These are phyloP conservation scores for Pachymerium ferrugineum DNA, from an alignment of 2,888 invertebrate genomes.

Conservation along the genomic window DNA sequence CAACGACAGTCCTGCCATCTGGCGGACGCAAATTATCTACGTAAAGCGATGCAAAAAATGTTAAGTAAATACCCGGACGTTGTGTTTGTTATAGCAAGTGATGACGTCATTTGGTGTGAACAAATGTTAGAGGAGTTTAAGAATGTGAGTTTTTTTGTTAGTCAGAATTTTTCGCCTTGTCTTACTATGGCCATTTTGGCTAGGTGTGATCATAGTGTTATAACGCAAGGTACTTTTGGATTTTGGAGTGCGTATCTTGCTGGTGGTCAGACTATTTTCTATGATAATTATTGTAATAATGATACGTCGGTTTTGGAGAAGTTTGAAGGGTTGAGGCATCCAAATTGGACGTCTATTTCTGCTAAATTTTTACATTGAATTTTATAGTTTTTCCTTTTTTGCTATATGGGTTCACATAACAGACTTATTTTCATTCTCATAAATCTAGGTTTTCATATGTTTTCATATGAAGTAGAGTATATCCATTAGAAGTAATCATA, in stretches of 20 bases:
- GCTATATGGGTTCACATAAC: too few species aligned
- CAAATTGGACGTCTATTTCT: constrained; percentile 29
- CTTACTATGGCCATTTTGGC: constrained; percentile 37
- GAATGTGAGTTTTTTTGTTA: neutral
- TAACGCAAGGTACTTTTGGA: constrained; percentile 44
- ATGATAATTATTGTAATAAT: neutral
- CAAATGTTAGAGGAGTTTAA: neutral
- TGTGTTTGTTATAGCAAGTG: constrained; percentile 37
- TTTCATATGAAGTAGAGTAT: too few species aligned
- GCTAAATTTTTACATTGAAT: neutral
- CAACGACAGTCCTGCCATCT: neutral
- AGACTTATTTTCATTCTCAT: too few species aligned
- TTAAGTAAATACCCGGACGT: constrained; percentile 29
- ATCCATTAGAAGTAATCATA: too few species aligned
- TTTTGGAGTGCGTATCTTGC: constrained; percentile 44
- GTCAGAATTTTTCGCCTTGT: neutral
- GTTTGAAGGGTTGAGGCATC: constrained; percentile 12
- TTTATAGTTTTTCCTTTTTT: too few species aligned
- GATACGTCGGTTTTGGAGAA: constrained; percentile 10
- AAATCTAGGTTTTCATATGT: too few species aligned
- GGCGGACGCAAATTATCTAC: constrained; percentile 31
- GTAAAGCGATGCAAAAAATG: constrained; percentile 33
- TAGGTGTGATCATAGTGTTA: constrained; percentile 40
- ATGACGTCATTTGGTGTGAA: constrained; percentile 35
- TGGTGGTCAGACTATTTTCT: constrained; percentile 39